Evolutionary conservation across 1,140 invertebrate genomes (phyloP), one percentile per base, ranked within the genome.

Genomic region (Drosophila busckii): DNA sequence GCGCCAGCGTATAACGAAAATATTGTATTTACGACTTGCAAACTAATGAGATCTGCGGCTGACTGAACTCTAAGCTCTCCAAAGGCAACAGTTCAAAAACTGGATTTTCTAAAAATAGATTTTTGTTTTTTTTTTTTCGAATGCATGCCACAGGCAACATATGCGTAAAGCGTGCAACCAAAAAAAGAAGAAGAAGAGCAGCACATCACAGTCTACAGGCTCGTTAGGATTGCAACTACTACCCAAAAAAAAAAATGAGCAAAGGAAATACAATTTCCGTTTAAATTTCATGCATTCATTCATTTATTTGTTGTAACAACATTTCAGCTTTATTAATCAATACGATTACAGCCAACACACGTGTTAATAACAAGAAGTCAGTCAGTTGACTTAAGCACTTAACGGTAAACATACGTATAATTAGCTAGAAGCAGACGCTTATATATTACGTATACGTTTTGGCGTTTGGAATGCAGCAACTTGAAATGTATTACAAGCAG

Each of bases 61-160:
- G n/a, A n/a, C n/a, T n/a, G n/a, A n/a, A n/a, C n/a, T n/a, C n/a
- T n/a, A n/a, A n/a, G n/a, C 10, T 2, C 9, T 25, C 20, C 23
- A 25, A 40, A 40, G 4, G 2, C 35, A 13, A 16, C 13, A 17
- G 68, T 75, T 75, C 45, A 78, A 85, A 84, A 84, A 84, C 82
- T 76, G 82, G 82, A 84, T 84, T 84, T 85, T 85, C 82, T 84
- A 84, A 82, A 84, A 84, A 85, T 85, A 85, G 82, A 76, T 68
- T 50, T 29, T 71, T 82, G n/a, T n/a, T n/a, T n/a, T n/a, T n/a
- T n/a, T n/a, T n/a, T n/a, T n/a, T n/a, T n/a, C n/a, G 82, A 83
- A 76, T 83, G 53, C 52, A 67, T 67, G 70, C 54, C 75, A 82
- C 82, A 85, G 85, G 82, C 75, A 67, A 70, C 65, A 64, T 63